These are phyloP conservation scores for Chymomyza amoena DNA, from an alignment of 2,888 invertebrate species.

Conservation along the genomic window DNA sequence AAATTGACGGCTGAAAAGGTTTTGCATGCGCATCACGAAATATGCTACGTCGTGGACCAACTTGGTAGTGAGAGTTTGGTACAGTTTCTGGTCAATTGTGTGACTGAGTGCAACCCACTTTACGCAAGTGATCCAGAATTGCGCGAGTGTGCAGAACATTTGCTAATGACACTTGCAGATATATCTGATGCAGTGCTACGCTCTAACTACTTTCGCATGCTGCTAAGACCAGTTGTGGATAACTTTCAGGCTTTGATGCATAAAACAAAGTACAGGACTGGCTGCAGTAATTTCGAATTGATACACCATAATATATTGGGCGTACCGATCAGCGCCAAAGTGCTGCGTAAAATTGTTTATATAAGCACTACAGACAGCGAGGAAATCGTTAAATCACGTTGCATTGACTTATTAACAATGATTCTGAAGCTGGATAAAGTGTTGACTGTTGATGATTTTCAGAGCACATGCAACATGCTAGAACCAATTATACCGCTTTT, in stretches of 20 bases:
- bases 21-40: constrained; percentile 24
- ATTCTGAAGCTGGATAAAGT: constrained; percentile 66
- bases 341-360: constrained; percentile 67
- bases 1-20: constrained; percentile 20
- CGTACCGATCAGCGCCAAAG: constrained; percentile 65
- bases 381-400: constrained; percentile 43
- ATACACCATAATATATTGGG: constrained; percentile 65
- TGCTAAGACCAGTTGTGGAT: constrained; percentile 56
- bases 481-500: constrained; percentile 64
- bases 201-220: constrained; percentile 47
- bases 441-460: constrained; percentile 56
- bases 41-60: constrained; percentile 58
- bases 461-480: constrained; percentile 57
- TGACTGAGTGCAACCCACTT: constrained; percentile 51
- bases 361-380: constrained; percentile 43
- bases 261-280: constrained; percentile 54
- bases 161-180: constrained; percentile 63
- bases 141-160: constrained; percentile 53
- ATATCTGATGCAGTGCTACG: constrained; percentile 54
- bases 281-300: constrained; percentile 52
- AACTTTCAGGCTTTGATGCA: constrained; percentile 73
- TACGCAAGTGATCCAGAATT: constrained; percentile 50
- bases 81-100: constrained; percentile 54
- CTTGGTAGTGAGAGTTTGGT: constrained; percentile 66
- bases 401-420: constrained; percentile 67